Conservation (phyloP, 2,888 invertebrate genomes). For the Zeuzera pyrina region DNA sequence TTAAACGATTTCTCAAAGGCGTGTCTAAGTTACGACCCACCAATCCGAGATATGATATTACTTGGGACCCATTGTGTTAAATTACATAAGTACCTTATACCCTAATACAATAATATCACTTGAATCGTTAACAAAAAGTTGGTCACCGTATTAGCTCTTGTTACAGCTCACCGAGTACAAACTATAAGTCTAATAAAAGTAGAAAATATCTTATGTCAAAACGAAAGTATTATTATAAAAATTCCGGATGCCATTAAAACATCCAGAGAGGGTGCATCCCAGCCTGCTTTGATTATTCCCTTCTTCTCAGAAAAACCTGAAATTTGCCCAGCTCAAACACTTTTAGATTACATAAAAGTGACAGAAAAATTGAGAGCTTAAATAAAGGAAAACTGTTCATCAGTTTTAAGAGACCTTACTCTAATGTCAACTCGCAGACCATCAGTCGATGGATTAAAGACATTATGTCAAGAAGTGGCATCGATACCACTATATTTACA, state of each 20-base stretch:
- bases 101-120: not conserved
- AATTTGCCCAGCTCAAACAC: not conserved
- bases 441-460: not conserved
- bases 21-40: conserved; percentile 11
- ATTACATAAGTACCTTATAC: conserved; percentile 3
- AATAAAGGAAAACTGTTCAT: not conserved
- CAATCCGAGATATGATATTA: conserved; percentile 13
- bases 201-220: conserved; percentile 3
- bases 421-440: not conserved
- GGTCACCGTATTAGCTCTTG: no score
- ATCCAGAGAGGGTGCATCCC: no score
- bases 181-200: conserved; percentile 5
- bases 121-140: no score
- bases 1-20: conserved; percentile 15
- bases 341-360: no score
- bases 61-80: conserved; percentile 12
- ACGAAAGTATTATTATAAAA: conserved; percentile 8
- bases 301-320: not conserved
- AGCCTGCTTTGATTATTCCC: not conserved
- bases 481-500: not conserved
- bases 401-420: not conserved
- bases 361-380: not conserved
- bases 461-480: not conserved
- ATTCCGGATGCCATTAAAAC: conserved; percentile 12
- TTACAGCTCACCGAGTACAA: no score